Evolutionary conservation across 1,140 invertebrate genomes (phyloP), one percentile per base, ranked within the genome.

Genomic region (Orchesella cincta): DNA sequence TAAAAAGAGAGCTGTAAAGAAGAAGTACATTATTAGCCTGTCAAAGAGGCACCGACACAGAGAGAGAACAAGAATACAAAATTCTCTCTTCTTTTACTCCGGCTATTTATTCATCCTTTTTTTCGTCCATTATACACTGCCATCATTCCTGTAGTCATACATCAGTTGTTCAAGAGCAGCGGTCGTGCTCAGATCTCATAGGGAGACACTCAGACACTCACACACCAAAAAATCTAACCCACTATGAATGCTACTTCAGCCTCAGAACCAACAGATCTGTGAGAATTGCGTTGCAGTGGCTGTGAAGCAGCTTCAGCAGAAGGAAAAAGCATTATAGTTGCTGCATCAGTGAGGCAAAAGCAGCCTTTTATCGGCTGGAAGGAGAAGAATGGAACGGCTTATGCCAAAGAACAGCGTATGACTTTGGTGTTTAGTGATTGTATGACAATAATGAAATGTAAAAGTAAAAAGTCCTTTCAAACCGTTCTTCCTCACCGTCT

Each of bases 381-480:
- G 33, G 26, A 67, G 62, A 67, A 67, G 62, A 67, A 67, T 67
- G 62, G 62, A 67, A 29, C 28, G 26, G 26, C 62, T 67, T 67
- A 26, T 67, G 29, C 31, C 33, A 3, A 67, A 67, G 2, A 67
- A 67, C 8, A 29, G 62, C 62, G 62, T 26, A 29, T 29, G 28
- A 67, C 62, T 67, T 67, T 33, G 3, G 26, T 33, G 62, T 67
- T 67, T 67, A 67, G 62, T 67, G 62, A 67, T 29, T 67, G 28
- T 67, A 67, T 67, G 62, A 67, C 62, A 67, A 33, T 67, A 33
- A 67, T 67, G 62, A 67, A 5, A 46, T 67, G 62, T 67, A 33
- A 33, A 31, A 67, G 23, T 67, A 67, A 33, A 31, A 67, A 12
- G 23, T 33, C 62, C n/a, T 67, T 29, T 3, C 29, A 12, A 31